Percentiles rank a stretch among this genome's conserved stretches.
Evolutionary conservation across 2,797 vertebrate species (phyloP).

Genomic region (Gobio occitaniae): DNA sequence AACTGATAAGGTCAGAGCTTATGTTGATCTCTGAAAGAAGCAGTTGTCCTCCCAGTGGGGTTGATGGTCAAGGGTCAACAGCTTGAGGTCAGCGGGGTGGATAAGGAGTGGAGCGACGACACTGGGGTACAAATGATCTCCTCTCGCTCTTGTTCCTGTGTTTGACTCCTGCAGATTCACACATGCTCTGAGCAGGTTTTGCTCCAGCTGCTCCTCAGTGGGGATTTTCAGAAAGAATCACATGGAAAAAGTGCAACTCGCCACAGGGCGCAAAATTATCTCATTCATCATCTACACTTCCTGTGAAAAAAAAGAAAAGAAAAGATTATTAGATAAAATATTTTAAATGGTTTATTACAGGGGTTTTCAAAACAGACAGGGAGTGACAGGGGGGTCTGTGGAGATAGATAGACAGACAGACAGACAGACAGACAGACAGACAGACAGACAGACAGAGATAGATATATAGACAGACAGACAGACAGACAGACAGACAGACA

Average conservation of each 20-base stretch:
- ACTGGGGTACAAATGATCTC: slow-evolving; percentile 60
- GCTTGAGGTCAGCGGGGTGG: slow-evolving; percentile 53
- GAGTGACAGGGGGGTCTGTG: no score
- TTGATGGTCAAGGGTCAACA: slow-evolving; percentile 55
- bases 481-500: no score
- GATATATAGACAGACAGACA: no score
- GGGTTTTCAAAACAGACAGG: not conserved
- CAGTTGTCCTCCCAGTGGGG: slow-evolving; percentile 54
- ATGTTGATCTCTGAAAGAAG: slow-evolving; percentile 48
- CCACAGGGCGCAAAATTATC: slow-evolving; percentile 53
- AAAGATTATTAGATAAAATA: not conserved
- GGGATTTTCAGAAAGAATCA: slow-evolving; percentile 62
- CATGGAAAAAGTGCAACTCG: slow-evolving; percentile 45
- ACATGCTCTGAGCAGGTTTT: slow-evolving; percentile 65
- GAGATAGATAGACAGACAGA: no score
- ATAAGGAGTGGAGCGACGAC: slow-evolving; percentile 33
- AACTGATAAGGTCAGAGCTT: not conserved
- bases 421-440: no score
- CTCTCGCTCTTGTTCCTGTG: slow-evolving; percentile 49
- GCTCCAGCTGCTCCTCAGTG: slow-evolving; percentile 72
- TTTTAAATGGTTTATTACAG: not conserved
- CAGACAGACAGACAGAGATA: no score
- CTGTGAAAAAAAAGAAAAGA: no score
- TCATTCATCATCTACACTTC: slow-evolving; percentile 51
- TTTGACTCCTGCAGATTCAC: slow-evolving; percentile 26